A percentile compares a stretch with the other conserved stretches of the same genome.
Conservation (phyloP, 2,113 vertebrate genomes). For the Pagrus major region DNA sequence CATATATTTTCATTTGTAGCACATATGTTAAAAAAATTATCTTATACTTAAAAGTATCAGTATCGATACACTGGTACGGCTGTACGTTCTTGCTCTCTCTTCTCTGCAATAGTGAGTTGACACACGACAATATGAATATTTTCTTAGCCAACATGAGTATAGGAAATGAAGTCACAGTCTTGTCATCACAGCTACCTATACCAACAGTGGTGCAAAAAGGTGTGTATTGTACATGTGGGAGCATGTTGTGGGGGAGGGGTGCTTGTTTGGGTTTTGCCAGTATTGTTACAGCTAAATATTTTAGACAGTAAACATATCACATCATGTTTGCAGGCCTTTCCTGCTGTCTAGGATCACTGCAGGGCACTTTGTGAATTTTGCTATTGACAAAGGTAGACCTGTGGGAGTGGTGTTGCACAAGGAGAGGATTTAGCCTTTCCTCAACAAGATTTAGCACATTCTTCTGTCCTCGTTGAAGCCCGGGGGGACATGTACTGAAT, state of each 20-base stretch:
- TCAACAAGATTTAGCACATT: conserved; percentile 71
- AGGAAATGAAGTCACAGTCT: conserved; percentile 14
- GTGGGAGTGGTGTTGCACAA: conserved; percentile 73
- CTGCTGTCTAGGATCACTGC: conserved; percentile 11
- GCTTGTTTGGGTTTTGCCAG: conserved; percentile 23
- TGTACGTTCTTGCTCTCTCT: too few relatives aligned
- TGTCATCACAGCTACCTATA: conserved; percentile 23
- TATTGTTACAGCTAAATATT: not conserved
- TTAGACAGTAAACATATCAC: not conserved
- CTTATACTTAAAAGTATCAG: too few relatives aligned
- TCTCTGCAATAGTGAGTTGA: too few relatives aligned
- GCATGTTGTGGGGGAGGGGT: conserved; percentile 23
- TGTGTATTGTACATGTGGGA: conserved; percentile 45
- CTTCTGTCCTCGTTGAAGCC: conserved; percentile 62
- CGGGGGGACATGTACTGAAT: conserved; percentile 59
- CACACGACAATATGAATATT: not conserved
- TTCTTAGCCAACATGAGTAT: not conserved
- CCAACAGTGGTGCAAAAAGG: conserved; percentile 18
- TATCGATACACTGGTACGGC: too few relatives aligned
- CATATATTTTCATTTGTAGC: not conserved
- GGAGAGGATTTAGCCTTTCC: conserved; percentile 72
- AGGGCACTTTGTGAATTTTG: conserved; percentile 31
- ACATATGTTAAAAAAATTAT: not conserved
- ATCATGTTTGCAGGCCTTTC: not conserved
- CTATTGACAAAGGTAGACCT: conserved; percentile 58